Conservation (phyloP, 2,113 vertebrate genomes). For the Narcine bancroftii region DNA sequence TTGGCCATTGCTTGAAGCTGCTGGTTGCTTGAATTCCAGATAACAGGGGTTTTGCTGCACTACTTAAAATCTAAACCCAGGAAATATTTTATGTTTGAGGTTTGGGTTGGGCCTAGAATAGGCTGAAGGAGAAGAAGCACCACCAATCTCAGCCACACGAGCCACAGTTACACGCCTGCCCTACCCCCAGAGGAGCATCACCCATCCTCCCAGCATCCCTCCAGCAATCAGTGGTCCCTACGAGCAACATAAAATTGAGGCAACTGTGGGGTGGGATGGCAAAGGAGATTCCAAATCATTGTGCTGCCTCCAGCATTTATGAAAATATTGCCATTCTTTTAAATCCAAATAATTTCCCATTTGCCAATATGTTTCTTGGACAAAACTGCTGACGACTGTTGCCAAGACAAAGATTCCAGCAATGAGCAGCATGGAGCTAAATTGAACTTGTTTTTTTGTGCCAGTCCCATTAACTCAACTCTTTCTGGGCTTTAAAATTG, state of each 20-base stretch:
- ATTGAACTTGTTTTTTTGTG: background rate
- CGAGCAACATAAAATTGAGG: background rate
- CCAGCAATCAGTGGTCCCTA: background rate
- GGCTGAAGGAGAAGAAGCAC: background rate
- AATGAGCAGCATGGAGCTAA: background rate
- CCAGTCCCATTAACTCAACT: background rate
- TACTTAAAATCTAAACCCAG: too few species aligned
- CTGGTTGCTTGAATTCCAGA: too few species aligned
- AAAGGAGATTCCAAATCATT: conserved; percentile 20
- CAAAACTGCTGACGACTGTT: background rate
- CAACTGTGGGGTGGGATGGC: background rate
- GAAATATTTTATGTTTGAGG: too few species aligned
- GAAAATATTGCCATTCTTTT: background rate
- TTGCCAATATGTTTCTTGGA: conserved; percentile 16
- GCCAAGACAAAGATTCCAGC: conserved; percentile 4
- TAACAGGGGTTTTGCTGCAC: too few species aligned
- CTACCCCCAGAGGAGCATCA: background rate
- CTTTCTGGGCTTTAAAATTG: background rate
- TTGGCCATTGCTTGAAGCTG: too few species aligned
- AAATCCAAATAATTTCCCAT: conserved; percentile 25
- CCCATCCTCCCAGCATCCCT: background rate
- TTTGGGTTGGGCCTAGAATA: background rate
- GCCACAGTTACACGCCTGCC: too few species aligned
- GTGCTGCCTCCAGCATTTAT: background rate
- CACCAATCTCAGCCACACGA: background rate